Evolutionary conservation across 2,113 vertebrate species (phyloP).

Genomic region (Melanerpes aurifrons): DNA sequence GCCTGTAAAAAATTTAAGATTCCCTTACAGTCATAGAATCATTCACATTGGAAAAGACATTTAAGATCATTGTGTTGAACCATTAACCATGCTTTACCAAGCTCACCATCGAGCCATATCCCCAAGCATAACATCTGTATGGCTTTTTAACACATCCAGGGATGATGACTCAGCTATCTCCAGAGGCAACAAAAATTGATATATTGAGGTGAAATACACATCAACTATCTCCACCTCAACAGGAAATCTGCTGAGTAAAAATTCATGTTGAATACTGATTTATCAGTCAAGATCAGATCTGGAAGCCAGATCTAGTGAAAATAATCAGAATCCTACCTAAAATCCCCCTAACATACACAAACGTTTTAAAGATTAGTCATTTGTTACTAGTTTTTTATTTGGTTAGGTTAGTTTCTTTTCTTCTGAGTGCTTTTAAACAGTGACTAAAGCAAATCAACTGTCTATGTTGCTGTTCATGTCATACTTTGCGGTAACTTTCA

Average conservation of each 20-base stretch:
- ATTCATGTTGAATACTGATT: neutral
- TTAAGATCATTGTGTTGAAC: too few relatives aligned
- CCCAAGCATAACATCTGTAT: too few relatives aligned
- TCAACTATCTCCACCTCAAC: constrained; percentile 3
- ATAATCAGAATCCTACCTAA: neutral
- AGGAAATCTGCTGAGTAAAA: neutral
- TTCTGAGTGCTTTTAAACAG: neutral
- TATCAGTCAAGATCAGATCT: neutral
- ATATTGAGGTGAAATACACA: constrained; percentile 25
- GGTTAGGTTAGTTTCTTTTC: neutral
- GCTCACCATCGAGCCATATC: too few relatives aligned
- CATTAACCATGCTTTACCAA: too few relatives aligned
- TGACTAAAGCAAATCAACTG: neutral
- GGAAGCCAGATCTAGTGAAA: neutral
- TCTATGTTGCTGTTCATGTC: neutral
- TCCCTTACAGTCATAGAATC: too few relatives aligned
- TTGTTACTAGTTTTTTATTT: neutral
- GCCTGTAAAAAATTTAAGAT: too few relatives aligned
- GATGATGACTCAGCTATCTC: too few relatives aligned
- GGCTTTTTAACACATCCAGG: too few relatives aligned
- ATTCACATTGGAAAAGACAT: too few relatives aligned
- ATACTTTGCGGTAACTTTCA: neutral
- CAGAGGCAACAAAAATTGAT: too few relatives aligned
- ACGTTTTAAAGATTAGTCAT: neutral
- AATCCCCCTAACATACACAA: neutral